Evolutionary conservation across 2,797 vertebrate genomes (phyloP), one percentile per base, ranked within the genome.

Genomic region (Enteromius afrohamiltoni): DNA sequence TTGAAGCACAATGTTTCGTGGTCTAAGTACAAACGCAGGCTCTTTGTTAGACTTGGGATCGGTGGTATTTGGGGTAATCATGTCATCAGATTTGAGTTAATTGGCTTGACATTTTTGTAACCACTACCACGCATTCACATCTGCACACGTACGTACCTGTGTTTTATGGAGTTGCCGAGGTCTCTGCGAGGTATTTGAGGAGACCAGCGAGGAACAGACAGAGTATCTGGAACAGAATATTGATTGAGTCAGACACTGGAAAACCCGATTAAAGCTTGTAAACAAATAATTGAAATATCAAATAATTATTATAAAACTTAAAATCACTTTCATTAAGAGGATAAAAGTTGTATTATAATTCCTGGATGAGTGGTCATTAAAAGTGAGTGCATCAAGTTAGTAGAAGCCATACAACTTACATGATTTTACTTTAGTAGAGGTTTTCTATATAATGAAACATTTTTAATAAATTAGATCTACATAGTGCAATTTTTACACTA

Each of bases 131-230:
- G 69, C 40, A 71, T 75, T 58, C 60, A 73, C 21, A 45, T 29
- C 26, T 14, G 40, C 60, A 2, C 31, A 64, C 31, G n/a, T 53
- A 29, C 21, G 6, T 95, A 99, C 98, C 98, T 98, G 96, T 99
- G 98, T 96, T 99, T 99, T 91, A 99, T 99, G 79, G 98, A 99
- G 94, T 99, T 99, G 94, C 98, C 97, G 40, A 99, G 93, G 93
- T 99, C 98, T 96, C 98, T 95, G 81, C 97, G 96, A 87, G 98
- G 96, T 92, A 98, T 97, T 95, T 99, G 98, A 4, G 98, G 98
- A 88, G 98, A 99, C 98, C 98, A 99, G 93, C 98, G 97, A 89
- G 98, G 98, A 94, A 99, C 98, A 92, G 97, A 98, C 84, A 99
- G 96, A 16, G 97, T 99, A 92, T 99, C 98, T 99, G 89, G 2